These are phyloP conservation scores for Cephalopachus bancanus DNA, from an alignment of 2,797 vertebrate species.

Conservation along the genomic window DNA sequence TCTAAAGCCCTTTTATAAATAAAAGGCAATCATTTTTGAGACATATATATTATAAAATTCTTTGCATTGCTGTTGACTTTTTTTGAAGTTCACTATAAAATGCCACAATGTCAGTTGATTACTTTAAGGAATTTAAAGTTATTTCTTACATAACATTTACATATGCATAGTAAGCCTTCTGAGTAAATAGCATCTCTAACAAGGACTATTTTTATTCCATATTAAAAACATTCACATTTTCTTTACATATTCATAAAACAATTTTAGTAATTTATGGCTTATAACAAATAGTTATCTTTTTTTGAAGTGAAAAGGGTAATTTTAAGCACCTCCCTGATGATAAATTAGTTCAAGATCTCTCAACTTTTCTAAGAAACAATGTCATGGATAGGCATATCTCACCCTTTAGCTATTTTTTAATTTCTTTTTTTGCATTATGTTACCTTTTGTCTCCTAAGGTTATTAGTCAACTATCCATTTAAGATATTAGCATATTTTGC, in stretches of 20 bases:
- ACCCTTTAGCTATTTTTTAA: neutral
- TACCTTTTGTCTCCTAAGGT: neutral
- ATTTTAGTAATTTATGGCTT: constrained; percentile 34
- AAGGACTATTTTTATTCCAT: constrained; percentile 38
- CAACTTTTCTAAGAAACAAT: constrained; percentile 28
- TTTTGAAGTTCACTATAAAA: constrained; percentile 66
- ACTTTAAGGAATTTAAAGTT: constrained; percentile 59
- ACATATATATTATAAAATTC: constrained; percentile 40
- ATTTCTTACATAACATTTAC: constrained; percentile 44
- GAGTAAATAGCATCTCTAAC: constrained; percentile 35
- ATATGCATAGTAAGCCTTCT: constrained; percentile 58
- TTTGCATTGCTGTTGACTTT: constrained; percentile 28
- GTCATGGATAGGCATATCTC: neutral
- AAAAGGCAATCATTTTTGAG: constrained; percentile 58
- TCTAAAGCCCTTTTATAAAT: constrained; percentile 62
- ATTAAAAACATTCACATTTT: constrained; percentile 57
- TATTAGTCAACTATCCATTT: constrained; percentile 5
- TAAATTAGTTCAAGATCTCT: constrained; percentile 53
- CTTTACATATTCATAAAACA: constrained; percentile 27
- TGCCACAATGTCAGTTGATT: constrained; percentile 51
- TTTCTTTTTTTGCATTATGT: neutral
- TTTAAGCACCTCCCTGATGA: constrained; percentile 57
- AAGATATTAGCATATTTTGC: constrained; percentile 36
- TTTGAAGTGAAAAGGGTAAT: constrained; percentile 39
- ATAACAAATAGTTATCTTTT: constrained; percentile 20